Evolutionary conservation across 2,888 invertebrate species (phyloP).

Genomic region (Rosalia funebris): DNA sequence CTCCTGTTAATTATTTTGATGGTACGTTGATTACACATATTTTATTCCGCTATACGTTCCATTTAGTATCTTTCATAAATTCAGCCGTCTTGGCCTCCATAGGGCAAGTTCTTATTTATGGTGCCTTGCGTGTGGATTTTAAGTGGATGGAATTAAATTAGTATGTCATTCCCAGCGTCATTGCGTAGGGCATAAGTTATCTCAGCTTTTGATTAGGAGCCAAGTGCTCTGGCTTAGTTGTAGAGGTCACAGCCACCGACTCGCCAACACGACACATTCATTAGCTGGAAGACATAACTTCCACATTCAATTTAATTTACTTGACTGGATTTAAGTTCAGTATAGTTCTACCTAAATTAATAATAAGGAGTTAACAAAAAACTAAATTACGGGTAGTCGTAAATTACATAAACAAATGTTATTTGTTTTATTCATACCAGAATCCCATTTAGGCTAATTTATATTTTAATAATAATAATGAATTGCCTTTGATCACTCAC

Average conservation of each 20-base stretch:
- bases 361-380: background rate
- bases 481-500: too few species aligned
- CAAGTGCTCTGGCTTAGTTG: constrained; percentile 27
- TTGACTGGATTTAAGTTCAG: constrained; percentile 18
- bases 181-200: constrained; percentile 32
- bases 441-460: too few species aligned
- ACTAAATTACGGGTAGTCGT: background rate
- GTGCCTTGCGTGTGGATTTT: constrained; percentile 18
- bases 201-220: constrained; percentile 31
- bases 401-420: too few species aligned
- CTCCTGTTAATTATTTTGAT: background rate
- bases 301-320: constrained; percentile 22
- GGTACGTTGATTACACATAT: background rate
- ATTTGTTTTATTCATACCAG: too few species aligned
- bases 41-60: background rate
- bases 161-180: constrained; percentile 32
- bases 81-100: background rate
- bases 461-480: too few species aligned
- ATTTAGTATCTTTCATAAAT: constrained; percentile 7
- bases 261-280: constrained; percentile 32
- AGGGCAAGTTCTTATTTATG: constrained; percentile 14
- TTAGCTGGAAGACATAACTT: constrained; percentile 30
- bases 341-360: background rate
- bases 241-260: constrained; percentile 18
- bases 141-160: constrained; percentile 34